A percentile compares a stretch with the other conserved stretches of the same genome.
phyloP scores from a whole-genome alignment of 1,140 invertebrate genomes.

The Homarus americanus region DNA sequence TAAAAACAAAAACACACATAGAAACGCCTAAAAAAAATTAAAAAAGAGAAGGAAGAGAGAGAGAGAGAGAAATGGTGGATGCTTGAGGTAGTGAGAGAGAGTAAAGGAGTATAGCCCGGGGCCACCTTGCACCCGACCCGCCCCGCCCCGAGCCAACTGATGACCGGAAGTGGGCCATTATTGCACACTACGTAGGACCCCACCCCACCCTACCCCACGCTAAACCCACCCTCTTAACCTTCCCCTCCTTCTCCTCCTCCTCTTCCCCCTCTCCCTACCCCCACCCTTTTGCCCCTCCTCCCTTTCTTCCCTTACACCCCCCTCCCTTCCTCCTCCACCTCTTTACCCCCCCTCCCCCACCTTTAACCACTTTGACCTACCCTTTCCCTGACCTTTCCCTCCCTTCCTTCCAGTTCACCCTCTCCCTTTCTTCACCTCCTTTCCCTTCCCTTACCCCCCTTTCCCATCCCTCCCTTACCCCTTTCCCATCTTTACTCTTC shows the following conservation, averaged over 20 bases:
- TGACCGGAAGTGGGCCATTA: conserved; percentile 59
- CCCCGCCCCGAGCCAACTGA: conserved; percentile 18
- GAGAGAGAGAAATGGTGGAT: conserved; percentile 12
- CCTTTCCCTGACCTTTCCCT: conserved; percentile 5
- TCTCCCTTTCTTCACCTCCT: too few species aligned
- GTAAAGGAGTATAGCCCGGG: neutral
- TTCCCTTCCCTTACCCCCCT: too few species aligned
- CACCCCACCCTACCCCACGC: neutral
- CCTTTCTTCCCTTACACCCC: neutral
- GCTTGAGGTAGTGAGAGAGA: conserved; percentile 14
- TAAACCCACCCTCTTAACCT: neutral
- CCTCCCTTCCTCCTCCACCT: neutral
- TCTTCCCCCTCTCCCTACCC: neutral
- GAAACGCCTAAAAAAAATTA: too few species aligned
- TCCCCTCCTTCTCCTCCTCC: neutral
- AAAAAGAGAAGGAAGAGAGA: neutral
- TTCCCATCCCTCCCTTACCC: conserved; percentile 4
- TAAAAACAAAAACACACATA: neutral
- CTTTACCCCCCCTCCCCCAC: neutral
- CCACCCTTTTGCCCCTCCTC: neutral
- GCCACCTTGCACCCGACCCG: conserved; percentile 2
- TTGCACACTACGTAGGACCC: conserved; percentile 36
- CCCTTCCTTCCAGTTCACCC: conserved; percentile 6
- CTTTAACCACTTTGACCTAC: too few species aligned
- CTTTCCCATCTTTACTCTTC: too few species aligned